Evolutionary conservation across 1,140 invertebrate genomes (phyloP).

Genomic region (Sesamia nonagrioides): DNA sequence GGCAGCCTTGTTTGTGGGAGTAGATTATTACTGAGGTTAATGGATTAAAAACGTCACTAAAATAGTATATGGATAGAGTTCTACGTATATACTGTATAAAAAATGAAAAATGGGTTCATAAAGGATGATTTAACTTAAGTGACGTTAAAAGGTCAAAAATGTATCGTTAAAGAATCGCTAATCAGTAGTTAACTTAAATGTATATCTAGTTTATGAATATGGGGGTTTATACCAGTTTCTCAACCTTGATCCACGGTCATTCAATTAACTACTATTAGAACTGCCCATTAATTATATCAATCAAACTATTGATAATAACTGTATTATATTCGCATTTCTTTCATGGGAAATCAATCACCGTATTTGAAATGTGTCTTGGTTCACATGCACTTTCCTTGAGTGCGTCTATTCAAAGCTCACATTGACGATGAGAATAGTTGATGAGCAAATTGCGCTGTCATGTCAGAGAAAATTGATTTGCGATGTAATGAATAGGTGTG

Average conservation of each 20-base stretch:
- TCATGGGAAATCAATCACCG: conserved; percentile 1
- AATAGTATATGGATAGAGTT: not conserved
- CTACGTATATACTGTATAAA: too few species aligned
- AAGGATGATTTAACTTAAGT: too few species aligned
- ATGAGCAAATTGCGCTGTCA: conserved; percentile 22
- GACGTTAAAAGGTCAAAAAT: too few species aligned
- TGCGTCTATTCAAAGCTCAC: not conserved
- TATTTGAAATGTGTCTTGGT: conserved; percentile 3
- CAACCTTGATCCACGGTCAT: not conserved
- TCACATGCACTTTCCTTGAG: conserved; percentile 28
- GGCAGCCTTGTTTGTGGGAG: conserved; percentile 9
- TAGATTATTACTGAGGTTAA: not conserved
- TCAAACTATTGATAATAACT: not conserved
- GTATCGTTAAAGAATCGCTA: too few species aligned
- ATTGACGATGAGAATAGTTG: conserved; percentile 6
- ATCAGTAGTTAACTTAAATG: too few species aligned
- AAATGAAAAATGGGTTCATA: too few species aligned
- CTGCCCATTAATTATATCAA: not conserved
- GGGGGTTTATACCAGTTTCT: not conserved
- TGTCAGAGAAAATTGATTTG: conserved; percentile 17
- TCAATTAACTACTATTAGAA: not conserved
- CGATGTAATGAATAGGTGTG: not conserved
- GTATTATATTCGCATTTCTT: conserved; percentile 27
- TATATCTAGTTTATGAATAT: too few species aligned
- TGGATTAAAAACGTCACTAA: conserved; percentile 20